A percentile compares a stretch with the other conserved stretches of the same genome.
Evolutionary conservation across 2,797 vertebrate species (phyloP).

Genomic region (Gymnodraco acuticeps): DNA sequence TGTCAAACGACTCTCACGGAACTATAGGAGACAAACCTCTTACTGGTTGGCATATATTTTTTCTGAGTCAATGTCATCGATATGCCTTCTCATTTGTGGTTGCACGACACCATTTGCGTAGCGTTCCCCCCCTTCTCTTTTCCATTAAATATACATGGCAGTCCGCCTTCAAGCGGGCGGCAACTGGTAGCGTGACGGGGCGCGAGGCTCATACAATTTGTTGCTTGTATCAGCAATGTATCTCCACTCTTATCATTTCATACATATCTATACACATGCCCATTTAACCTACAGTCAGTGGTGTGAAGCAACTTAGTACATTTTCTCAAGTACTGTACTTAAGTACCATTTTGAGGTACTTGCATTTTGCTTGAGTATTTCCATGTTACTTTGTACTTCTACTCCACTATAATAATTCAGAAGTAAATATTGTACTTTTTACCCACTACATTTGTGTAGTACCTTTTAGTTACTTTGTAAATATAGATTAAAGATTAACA

Average conservation of each 20-base stretch:
- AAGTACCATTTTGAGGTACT: too few relatives aligned
- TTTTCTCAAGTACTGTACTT: too few relatives aligned
- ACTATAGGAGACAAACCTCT: constrained; percentile 23
- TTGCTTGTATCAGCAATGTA: constrained; percentile 16
- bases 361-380: too few relatives aligned
- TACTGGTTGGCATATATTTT: not conserved
- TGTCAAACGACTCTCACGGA: constrained; percentile 62
- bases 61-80: constrained; percentile 23
- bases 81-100: constrained; percentile 21
- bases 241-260: not conserved
- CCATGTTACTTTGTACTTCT: too few relatives aligned
- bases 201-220: constrained; percentile 37
- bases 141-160: constrained; percentile 58
- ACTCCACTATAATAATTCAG: too few relatives aligned
- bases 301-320: too few relatives aligned
- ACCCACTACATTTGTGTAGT: too few relatives aligned
- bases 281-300: too few relatives aligned
- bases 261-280: not conserved
- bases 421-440: too few relatives aligned
- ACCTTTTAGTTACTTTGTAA: too few relatives aligned
- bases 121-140: not conserved
- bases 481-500: too few relatives aligned
- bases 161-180: constrained; percentile 53
- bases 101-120: constrained; percentile 22
- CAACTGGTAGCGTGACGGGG: constrained; percentile 56